phyloP scores from a whole-genome alignment of 23 tunicate species.

The Clavelina lepadiformis region DNA sequence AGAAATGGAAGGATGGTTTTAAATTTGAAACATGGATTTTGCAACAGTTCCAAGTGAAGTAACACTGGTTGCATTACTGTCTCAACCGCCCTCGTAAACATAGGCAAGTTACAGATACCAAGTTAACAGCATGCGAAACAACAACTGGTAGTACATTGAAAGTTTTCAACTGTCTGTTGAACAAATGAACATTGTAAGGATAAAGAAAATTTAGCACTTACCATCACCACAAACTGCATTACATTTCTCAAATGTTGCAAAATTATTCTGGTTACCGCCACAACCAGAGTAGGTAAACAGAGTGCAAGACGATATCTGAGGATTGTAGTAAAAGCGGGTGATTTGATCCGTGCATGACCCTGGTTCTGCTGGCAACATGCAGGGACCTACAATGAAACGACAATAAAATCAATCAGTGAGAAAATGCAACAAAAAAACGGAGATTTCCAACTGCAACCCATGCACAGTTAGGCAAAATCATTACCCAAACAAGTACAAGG shows the following conservation, averaged over 20 bases:
- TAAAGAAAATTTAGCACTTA: background rate
- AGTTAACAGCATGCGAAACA: too few relatives aligned
- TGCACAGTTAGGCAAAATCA: too few relatives aligned
- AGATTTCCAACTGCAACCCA: too few relatives aligned
- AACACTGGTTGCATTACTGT: too few relatives aligned
- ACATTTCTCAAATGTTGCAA: conserved; percentile 22
- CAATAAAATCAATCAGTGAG: background rate
- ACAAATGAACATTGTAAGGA: too few relatives aligned
- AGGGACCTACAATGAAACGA: background rate
- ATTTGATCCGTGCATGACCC: background rate
- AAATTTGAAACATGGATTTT: too few relatives aligned
- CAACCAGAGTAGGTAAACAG: conserved; percentile 39
- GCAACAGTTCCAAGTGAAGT: too few relatives aligned
- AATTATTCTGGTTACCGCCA: conserved; percentile 57
- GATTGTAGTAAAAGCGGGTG: background rate
- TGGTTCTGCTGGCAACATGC: conserved; percentile 1
- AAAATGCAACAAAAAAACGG: background rate
- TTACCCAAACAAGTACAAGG: background rate
- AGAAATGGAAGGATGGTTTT: too few relatives aligned
- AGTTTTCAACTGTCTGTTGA: too few relatives aligned
- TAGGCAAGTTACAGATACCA: too few relatives aligned
- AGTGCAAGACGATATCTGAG: conserved; percentile 18
- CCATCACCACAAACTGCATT: conserved; percentile 24
- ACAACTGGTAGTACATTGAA: too few relatives aligned
- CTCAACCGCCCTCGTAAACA: too few relatives aligned